Base-by-base conservation (phyloP, 2,113 vertebrate genomes). In the Poecile atricapillus region DNA sequence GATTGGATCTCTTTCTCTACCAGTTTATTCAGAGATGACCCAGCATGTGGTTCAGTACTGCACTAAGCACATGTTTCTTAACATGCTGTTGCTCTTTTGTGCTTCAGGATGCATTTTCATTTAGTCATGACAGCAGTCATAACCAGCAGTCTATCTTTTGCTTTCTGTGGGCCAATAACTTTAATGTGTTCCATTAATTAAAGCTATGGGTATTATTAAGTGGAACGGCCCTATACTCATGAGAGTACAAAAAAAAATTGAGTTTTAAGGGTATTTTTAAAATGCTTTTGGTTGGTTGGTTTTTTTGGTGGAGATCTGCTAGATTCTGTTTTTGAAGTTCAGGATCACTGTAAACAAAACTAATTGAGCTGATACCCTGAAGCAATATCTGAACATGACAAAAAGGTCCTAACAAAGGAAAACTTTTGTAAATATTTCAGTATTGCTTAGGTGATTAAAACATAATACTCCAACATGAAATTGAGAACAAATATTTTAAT, bases 51-150 rank as follows among this genome's bases (percentile, higher is more conserved):
- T 41, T 76, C 59, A 83, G 68, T 74, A 74, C 58, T 81, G 20
- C 79, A 60, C 31, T 55, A 88, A 90, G 87, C 47, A 90, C 33
- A 4, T 70, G 44, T 77, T 93, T 73, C 75, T 70, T 77, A 88
- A 90, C 55, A 74, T 1, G 5, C 78, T 77, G n/a, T 70, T 93
- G 50, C 64, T 93, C 20, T 93, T 89, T 49, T 62, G 58, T 58
- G 75, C 87, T 95, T 77, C 50, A 68, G 90, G 82, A 81, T 83
- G 81, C 68, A 30, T 90, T 96, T 94, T 81, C 43, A 56, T 86
- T 46, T 86, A 74, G 52, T 33, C 43, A 44, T 58, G 84, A 77
- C 46, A 81, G 56, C 1, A 39, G 39, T 39, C 39, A 0, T 53
- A 91, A 85, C 46, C 49, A 87, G 70, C 50, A 89, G 46, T 43